Percentiles rank a stretch among this genome's conserved stretches.
These are phyloP conservation scores for Chloebia gouldiae DNA, from an alignment of 2,113 vertebrate species.

Conservation along the genomic window DNA sequence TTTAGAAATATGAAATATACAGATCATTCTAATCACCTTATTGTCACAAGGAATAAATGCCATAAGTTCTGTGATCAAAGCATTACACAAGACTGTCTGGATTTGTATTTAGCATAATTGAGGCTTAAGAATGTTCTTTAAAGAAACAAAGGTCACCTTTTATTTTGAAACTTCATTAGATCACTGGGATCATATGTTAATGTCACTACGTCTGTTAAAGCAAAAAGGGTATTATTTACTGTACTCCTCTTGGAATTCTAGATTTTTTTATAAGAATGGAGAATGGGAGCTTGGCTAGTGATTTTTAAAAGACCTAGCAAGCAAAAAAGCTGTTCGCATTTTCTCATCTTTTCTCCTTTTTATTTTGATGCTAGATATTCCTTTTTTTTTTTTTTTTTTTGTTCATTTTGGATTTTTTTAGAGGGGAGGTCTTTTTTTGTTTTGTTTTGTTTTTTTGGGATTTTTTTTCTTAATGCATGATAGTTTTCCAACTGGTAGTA, in stretches of 20 bases:
- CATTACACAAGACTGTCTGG: background rate
- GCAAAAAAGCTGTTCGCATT: background rate
- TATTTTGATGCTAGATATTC: background rate
- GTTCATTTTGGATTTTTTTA: background rate
- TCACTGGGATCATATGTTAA: background rate
- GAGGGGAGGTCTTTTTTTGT: rapidly evolving
- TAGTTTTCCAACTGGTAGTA: background rate
- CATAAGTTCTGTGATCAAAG: conserved; percentile 47
- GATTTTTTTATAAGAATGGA: background rate
- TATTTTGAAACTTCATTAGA: conserved; percentile 8
- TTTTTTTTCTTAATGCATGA: background rate
- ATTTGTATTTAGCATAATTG: background rate
- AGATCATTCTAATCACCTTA: conserved; percentile 43
- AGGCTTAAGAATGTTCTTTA: background rate
- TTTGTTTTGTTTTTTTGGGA: rapidly evolving
- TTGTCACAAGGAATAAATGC: conserved; percentile 34
- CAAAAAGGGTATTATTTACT: background rate
- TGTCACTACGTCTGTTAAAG: background rate
- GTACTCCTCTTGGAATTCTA: background rate
- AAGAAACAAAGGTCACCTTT: conserved; percentile 12
- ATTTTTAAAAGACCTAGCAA: background rate
- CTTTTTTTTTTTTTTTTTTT: background rate
- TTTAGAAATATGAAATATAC: background rate
- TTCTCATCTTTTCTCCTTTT: background rate
- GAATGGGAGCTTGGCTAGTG: background rate